Percentiles rank a stretch among this genome's conserved stretches.
Evolutionary conservation across 2,888 invertebrate species (phyloP).

Genomic region (Hypena proboscidalis): DNA sequence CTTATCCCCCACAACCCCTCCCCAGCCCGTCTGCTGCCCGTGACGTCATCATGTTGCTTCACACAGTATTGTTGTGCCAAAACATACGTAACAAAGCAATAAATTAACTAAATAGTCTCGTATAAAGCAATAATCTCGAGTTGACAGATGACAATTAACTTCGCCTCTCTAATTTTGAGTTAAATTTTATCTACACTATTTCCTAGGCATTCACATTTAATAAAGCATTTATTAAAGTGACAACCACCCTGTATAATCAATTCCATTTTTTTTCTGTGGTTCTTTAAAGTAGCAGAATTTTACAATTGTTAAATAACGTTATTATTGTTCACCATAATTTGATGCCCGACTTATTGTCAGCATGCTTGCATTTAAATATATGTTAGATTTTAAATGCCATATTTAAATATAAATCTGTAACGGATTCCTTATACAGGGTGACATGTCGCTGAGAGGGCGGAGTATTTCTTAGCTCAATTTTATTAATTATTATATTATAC

Average conservation of each 20-base stretch:
- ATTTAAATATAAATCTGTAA: background rate
- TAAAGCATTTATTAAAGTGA: conserved; percentile 29
- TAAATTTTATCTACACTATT: conserved; percentile 1
- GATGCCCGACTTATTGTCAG: background rate
- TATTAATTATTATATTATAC: conserved; percentile 69
- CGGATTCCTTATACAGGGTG: conserved; percentile 36
- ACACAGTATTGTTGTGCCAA: conserved; percentile 69
- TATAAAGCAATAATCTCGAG: conserved; percentile 42
- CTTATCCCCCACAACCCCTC: conserved; percentile 47
- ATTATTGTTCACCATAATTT: background rate
- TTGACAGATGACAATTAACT: conserved; percentile 27
- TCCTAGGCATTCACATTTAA: conserved; percentile 18
- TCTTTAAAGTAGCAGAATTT: conserved; percentile 5
- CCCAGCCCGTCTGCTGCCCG: conserved; percentile 29
- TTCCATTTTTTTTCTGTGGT: background rate
- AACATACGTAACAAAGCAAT: conserved; percentile 63
- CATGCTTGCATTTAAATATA: conserved; percentile 15
- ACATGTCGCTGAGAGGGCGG: conserved; percentile 50
- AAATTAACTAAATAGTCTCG: conserved; percentile 55
- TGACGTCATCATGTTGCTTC: conserved; percentile 36
- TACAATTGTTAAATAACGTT: conserved; percentile 5
- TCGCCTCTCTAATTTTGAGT: conserved; percentile 33
- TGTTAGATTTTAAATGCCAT: conserved; percentile 8
- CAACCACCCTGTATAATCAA: conserved; percentile 15
- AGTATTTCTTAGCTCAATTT: conserved; percentile 80